phyloP scores from a whole-genome alignment of 2,888 invertebrate genomes.

The Philereme vetulata region DNA sequence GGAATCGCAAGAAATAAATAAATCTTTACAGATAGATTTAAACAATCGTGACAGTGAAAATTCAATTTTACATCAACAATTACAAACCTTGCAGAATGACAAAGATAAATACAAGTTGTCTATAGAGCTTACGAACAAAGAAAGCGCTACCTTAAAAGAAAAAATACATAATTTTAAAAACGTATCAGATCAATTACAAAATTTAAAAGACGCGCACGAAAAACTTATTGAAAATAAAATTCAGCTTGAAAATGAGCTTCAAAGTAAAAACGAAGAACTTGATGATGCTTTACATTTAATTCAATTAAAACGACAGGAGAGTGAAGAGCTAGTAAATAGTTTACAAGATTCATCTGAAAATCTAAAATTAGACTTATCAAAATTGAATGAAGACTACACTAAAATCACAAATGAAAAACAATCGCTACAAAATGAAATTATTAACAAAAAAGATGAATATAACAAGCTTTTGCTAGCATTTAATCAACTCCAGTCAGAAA shows the following conservation, averaged over 20 bases:
- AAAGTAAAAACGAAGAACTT: constrained; percentile 48
- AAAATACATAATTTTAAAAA: constrained; percentile 52
- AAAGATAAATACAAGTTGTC: constrained; percentile 51
- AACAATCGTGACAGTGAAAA: constrained; percentile 45
- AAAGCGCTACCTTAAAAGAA: constrained; percentile 54
- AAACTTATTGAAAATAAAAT: constrained; percentile 50
- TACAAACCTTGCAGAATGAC: constrained; percentile 55
- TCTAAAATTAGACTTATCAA: constrained; percentile 47
- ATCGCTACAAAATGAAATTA: constrained; percentile 45
- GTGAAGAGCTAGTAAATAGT: constrained; percentile 48
- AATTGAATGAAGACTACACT: constrained; percentile 46
- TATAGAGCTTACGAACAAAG: constrained; percentile 53
- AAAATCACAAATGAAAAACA: constrained; percentile 50
- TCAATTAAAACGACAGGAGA: constrained; percentile 53
- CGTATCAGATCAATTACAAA: constrained; percentile 46
- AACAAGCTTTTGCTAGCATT: constrained; percentile 31
- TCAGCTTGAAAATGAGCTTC: constrained; percentile 52
- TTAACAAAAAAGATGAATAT: constrained; percentile 46
- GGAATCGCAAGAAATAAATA: constrained; percentile 48
- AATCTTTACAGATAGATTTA: constrained; percentile 44
- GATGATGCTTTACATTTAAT: constrained; percentile 47
- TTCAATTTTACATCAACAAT: constrained; percentile 53
- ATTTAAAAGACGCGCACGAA: constrained; percentile 50
- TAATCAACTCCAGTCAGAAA: constrained; percentile 22
- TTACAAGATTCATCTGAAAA: constrained; percentile 45